Evolutionary conservation across 2,888 invertebrate species (phyloP).

Genomic region (Tipula vernalis): DNA sequence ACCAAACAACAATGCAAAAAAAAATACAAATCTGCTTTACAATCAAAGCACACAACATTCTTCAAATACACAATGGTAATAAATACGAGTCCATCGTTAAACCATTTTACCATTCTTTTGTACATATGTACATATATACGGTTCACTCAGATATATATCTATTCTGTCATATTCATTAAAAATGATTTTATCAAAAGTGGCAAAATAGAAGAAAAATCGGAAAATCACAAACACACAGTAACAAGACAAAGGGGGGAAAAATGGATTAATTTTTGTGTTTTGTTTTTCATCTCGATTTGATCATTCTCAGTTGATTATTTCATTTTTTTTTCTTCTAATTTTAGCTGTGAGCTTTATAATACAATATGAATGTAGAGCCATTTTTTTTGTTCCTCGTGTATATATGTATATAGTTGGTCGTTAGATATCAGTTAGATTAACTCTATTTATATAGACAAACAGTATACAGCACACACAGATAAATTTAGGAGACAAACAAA

Average conservation of each 20-base stretch:
- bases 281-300: background rate
- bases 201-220: background rate
- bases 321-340: background rate
- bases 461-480: background rate
- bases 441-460: background rate
- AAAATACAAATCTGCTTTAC: background rate
- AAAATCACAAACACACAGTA: background rate
- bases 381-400: background rate
- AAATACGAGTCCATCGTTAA: background rate
- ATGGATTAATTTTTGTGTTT: background rate
- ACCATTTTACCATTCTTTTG: background rate
- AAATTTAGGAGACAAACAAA: background rate
- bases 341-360: background rate
- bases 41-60: background rate
- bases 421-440: background rate
- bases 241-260: background rate
- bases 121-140: background rate
- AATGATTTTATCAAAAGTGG: background rate
- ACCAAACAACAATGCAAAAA: background rate
- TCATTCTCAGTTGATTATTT: background rate
- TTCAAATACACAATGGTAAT: background rate
- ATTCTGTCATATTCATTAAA: constrained; percentile 4
- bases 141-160: background rate
- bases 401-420: background rate
- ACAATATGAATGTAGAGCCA: background rate